These are phyloP conservation scores for Oceanodroma tethys DNA, from an alignment of 2,113 vertebrate genomes.

Conservation along the genomic window DNA sequence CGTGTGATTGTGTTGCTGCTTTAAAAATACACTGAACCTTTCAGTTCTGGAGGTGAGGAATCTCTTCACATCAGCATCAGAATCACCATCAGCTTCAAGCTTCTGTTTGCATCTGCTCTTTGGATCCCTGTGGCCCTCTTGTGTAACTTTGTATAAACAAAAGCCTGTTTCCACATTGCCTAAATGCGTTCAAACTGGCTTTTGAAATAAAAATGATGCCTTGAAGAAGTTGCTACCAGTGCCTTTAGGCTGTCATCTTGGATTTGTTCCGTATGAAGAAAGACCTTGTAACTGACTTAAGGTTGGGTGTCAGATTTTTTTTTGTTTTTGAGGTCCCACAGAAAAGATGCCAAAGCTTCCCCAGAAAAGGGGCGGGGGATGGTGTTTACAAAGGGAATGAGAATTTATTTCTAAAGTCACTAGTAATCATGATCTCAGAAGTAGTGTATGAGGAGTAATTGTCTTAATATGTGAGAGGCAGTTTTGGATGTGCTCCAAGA, in stretches of 20 bases:
- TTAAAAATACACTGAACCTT: neutral
- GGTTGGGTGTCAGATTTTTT: neutral
- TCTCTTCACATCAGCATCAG: neutral
- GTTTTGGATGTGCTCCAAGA: neutral
- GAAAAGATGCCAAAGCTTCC: neutral
- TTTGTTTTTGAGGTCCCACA: neutral
- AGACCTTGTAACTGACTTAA: neutral
- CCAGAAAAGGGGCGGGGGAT: accelerated
- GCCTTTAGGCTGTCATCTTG: neutral
- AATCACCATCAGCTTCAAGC: neutral
- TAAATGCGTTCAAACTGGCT: neutral
- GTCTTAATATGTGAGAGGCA: neutral
- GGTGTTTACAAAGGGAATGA: neutral
- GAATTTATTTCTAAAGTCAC: neutral
- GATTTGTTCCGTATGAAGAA: neutral
- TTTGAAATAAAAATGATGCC: neutral
- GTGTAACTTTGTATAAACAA: neutral
- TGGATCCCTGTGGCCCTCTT: neutral
- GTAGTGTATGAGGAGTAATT: neutral
- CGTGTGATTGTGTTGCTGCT: neutral
- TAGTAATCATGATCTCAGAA: neutral
- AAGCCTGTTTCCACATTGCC: neutral
- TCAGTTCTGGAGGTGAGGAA: neutral
- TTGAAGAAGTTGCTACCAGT: neutral
- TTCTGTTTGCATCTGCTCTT: neutral